Conservation (phyloP, 2,797 vertebrate species). For the Chaenodraco wilsoni region DNA sequence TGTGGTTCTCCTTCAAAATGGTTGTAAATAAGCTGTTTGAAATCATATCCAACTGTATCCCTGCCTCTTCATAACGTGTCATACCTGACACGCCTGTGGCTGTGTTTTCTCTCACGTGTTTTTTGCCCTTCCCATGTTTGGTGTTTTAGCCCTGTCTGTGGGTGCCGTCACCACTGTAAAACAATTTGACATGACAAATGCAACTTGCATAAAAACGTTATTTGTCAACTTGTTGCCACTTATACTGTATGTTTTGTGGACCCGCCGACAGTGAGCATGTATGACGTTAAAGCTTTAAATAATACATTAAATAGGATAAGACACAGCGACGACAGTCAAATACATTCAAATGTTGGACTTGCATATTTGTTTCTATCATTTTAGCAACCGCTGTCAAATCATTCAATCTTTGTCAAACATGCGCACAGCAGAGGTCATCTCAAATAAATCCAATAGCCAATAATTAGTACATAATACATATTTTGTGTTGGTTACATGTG, state of each 20-base stretch:
- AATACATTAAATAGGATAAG: too few relatives aligned
- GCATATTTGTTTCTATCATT: too few relatives aligned
- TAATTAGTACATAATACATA: neutral
- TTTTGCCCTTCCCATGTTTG: conserved; percentile 4
- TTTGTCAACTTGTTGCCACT: neutral
- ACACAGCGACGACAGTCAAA: too few relatives aligned
- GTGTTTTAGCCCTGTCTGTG: neutral
- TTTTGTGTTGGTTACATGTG: neutral
- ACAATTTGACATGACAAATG: too few relatives aligned
- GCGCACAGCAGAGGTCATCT: neutral
- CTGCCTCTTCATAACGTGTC: neutral
- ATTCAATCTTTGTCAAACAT: neutral
- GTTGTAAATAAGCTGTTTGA: neutral
- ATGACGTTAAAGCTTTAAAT: neutral
- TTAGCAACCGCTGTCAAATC: neutral
- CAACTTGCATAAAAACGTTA: neutral
- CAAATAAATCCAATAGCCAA: neutral
- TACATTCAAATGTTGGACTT: too few relatives aligned
- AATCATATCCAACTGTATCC: neutral
- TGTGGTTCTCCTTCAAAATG: neutral
- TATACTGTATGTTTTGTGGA: neutral
- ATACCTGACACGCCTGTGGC: neutral
- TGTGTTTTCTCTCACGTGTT: neutral
- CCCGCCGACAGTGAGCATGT: neutral
- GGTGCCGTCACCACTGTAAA: too few relatives aligned